Conservation (phyloP, 2,888 invertebrate species). For the Rhagonycha fulva region DNA sequence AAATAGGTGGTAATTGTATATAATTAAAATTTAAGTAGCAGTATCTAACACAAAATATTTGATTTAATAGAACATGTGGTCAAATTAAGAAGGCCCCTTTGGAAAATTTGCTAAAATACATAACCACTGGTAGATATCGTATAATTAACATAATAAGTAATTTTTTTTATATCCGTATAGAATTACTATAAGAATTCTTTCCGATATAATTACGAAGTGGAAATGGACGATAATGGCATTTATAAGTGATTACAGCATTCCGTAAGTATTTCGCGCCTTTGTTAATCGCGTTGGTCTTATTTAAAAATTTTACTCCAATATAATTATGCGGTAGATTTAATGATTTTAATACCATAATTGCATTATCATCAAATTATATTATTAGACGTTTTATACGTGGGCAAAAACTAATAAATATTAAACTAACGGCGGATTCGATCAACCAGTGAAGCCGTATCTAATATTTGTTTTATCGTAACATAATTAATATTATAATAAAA, state of each 20-base stretch:
- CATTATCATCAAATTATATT: constrained; percentile 27
- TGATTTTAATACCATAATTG: constrained; percentile 24
- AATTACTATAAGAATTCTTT: not conserved
- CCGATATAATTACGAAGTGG: not conserved
- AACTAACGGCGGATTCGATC: constrained; percentile 12
- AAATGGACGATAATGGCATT: constrained; percentile 3
- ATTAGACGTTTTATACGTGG: constrained; percentile 16
- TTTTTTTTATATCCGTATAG: not conserved
- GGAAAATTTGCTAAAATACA: not conserved
- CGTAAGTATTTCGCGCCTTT: constrained; percentile 15
- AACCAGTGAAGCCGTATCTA: constrained; percentile 13
- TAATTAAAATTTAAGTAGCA: not conserved
- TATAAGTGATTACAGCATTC: constrained; percentile 8
- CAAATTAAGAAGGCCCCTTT: not conserved
- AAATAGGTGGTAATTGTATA: not conserved
- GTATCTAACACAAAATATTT: not conserved
- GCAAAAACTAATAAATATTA: constrained; percentile 23
- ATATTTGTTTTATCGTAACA: constrained; percentile 20
- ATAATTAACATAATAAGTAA: not conserved
- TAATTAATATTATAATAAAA: constrained; percentile 19
- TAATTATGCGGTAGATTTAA: constrained; percentile 17
- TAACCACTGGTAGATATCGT: not conserved
- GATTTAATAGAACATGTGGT: not conserved
- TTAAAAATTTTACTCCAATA: constrained; percentile 11
- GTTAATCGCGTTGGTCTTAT: constrained; percentile 7